Percentiles rank a stretch among this genome's conserved stretches.
phyloP scores from a whole-genome alignment of 2,113 vertebrate species.

The Oryzias javanicus region DNA sequence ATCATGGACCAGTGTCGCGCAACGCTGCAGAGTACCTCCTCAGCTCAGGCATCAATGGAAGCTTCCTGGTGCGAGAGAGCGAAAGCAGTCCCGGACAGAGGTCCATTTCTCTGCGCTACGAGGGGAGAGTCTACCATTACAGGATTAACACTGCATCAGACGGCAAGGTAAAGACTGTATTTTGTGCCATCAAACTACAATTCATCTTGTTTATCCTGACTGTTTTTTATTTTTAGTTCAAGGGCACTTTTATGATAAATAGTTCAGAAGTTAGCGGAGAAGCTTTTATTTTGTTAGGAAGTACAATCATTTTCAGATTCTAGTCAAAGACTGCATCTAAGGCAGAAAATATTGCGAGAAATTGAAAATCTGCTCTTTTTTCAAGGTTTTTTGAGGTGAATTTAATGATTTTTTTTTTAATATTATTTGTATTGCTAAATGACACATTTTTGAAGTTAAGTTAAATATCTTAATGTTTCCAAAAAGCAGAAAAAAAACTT shows the following conservation, averaged over 20 bases:
- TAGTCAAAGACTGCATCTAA: too few species aligned
- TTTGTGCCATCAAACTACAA: not conserved
- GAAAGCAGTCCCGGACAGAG: slow-evolving; percentile 98
- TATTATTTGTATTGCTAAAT: too few species aligned
- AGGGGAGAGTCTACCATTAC: slow-evolving; percentile 98
- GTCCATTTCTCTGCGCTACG: slow-evolving; percentile 96
- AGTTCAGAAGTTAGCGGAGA: too few species aligned
- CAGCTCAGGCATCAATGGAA: slow-evolving; percentile 97
- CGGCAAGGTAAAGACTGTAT: slow-evolving; percentile 82
- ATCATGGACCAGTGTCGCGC: slow-evolving; percentile 96
- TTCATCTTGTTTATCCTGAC: not conserved
- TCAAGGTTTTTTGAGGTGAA: too few species aligned
- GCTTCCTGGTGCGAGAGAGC: slow-evolving; percentile 96
- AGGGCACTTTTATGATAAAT: not conserved
- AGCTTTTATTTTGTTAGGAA: too few species aligned
- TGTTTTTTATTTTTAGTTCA: not conserved
- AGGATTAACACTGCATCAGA: slow-evolving; percentile 97
- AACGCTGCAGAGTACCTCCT: slow-evolving; percentile 96
- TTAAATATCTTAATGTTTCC: not conserved
- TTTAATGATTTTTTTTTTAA: too few species aligned
- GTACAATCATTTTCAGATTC: too few species aligned
- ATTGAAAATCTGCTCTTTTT: too few species aligned
- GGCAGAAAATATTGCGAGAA: too few species aligned
- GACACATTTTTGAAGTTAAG: too few species aligned
- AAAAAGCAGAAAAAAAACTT: not conserved